These are phyloP conservation scores for Agrotis segetum DNA, from an alignment of 2,888 invertebrate genomes.

Conservation along the genomic window DNA sequence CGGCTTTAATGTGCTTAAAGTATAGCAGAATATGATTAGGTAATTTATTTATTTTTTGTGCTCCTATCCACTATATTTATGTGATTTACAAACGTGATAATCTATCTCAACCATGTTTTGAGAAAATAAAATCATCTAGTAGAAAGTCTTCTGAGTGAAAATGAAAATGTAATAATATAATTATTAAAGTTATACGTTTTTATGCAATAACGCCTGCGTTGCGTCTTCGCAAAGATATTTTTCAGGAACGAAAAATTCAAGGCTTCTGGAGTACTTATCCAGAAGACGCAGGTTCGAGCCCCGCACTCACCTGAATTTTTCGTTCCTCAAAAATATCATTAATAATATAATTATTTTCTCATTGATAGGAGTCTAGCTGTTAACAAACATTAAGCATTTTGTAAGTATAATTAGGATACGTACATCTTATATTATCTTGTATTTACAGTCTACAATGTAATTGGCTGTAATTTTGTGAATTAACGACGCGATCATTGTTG, in stretches of 20 bases:
- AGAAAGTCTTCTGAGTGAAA: neutral
- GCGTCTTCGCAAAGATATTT: no score
- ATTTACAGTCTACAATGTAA: conserved; percentile 27
- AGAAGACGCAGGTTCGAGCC: no score
- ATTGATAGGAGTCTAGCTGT: conserved; percentile 4
- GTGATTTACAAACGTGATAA: neutral
- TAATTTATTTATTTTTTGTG: neutral
- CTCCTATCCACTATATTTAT: conserved; percentile 15
- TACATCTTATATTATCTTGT: neutral
- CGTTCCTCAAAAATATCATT: no score
- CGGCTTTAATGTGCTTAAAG: conserved; percentile 24
- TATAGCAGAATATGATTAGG: neutral
- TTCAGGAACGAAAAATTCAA: no score
- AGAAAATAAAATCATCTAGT: conserved; percentile 1
- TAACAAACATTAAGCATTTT: conserved; percentile 21
- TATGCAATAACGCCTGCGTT: no score
- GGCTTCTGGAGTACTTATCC: no score
- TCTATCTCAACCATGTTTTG: neutral
- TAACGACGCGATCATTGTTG: conserved; percentile 56
- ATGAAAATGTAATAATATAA: neutral
- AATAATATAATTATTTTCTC: neutral
- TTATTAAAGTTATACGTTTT: no score
- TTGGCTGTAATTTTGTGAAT: conserved; percentile 54
- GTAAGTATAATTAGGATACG: conserved; percentile 24
- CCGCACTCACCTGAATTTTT: no score